A percentile compares a stretch with the other conserved stretches of the same genome.
Conservation (phyloP, 2,113 vertebrate genomes). For the Pteronura brasiliensis region DNA sequence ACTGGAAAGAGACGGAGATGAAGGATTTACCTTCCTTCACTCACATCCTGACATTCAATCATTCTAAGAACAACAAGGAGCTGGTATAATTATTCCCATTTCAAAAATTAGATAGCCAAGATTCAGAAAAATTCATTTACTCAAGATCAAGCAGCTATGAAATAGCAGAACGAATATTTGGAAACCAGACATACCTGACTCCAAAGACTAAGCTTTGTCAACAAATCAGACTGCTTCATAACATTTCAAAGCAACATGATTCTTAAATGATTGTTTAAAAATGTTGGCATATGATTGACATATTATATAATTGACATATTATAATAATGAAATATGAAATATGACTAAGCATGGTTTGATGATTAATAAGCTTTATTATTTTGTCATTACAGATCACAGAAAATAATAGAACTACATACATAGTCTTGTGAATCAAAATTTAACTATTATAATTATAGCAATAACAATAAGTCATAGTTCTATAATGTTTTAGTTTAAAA, state of each 20-base stretch:
- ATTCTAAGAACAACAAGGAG: not conserved
- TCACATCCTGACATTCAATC: not conserved
- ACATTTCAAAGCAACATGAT: not conserved
- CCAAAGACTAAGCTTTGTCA: not conserved
- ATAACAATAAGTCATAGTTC: conserved; percentile 24
- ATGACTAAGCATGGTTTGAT: not conserved
- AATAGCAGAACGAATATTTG: not conserved
- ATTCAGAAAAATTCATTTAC: not conserved
- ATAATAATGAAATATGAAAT: conserved; percentile 23
- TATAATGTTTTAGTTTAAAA: conserved; percentile 34
- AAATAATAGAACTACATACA: conserved; percentile 29
- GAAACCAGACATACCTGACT: not conserved
- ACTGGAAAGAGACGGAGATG: not conserved
- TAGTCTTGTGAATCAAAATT: conserved; percentile 13
- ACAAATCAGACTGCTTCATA: not conserved
- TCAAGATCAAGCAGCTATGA: not conserved
- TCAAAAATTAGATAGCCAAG: not conserved
- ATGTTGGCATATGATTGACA: conserved; percentile 24
- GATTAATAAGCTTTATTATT: conserved; percentile 50
- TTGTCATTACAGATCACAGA: conserved; percentile 16
- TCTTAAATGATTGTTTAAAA: not conserved
- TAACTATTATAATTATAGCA: not conserved
- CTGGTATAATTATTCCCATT: not conserved
- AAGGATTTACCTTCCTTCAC: not conserved
- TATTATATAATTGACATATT: not conserved